Base-by-base conservation (phyloP, 1,140 invertebrate genomes). In the Brachionus koreanus region DNA sequence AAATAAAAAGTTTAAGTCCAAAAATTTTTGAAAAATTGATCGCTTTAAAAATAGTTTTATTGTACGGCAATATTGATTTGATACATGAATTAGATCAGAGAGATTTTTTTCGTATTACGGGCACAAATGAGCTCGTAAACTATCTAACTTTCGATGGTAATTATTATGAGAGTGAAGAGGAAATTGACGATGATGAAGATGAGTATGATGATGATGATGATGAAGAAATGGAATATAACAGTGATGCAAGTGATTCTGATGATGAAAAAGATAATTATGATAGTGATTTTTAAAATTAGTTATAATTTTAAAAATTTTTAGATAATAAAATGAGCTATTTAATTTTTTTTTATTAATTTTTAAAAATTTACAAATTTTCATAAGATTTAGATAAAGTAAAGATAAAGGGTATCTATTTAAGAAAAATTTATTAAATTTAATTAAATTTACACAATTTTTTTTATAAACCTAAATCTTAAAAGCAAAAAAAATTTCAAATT, bases 171-270 rank as follows among this genome's bases (percentile, higher is more conserved):
- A 74, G 39, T n/a, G 69, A 74, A 46, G 69, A 74, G 13, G 65
- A 69, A 39, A 42, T 69, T 5, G 65, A 69, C 19, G 69, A 74
- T 5, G 69, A 74, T 25, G 42, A 74, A 0, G 69, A 74, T 4
- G 61, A 65, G 7, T 42, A 74, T 10, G 33, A 35, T 2, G 69
- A 74, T 10, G 33, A 35, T 2, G 69, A 74, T 46, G 69, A 74
- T 49, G 69, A 67, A 67, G 63, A 74, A 46, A 74, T 49, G 69
- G 69, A 74, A 5, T 74, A 74, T n/a, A 46, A 74, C 43, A 74
- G 42, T 33, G 42, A 74, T 46, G 19, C n/a, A 43, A 43, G 42
- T 29, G 69, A 74, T 9, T 23, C n/a, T 23, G 69, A 74, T n/a
- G 69, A 74, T 3, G 69, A 74, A 74, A 46, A 46, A 43, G 69